A percentile compares a stretch with the other conserved stretches of the same genome.
phyloP scores from a whole-genome alignment of 1,140 invertebrate genomes.

The Bombus terrestris region DNA sequence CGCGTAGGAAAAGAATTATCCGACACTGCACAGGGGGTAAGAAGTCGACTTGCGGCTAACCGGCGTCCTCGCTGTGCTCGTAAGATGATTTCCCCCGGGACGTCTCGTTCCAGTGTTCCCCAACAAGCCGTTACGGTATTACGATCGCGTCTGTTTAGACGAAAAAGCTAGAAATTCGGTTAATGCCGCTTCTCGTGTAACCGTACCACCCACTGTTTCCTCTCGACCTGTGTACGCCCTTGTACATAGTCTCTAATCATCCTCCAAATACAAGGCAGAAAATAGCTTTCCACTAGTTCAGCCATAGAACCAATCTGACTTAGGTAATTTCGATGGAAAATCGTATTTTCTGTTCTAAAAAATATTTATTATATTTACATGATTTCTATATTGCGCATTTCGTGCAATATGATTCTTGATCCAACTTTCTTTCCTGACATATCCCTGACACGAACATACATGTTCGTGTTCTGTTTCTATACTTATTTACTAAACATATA shows the following conservation, averaged over 20 bases:
- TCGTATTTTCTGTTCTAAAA: background rate
- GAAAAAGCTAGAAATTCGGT: constrained; percentile 48
- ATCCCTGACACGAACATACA: too few relatives aligned
- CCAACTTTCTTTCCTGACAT: too few relatives aligned
- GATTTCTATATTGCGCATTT: too few relatives aligned
- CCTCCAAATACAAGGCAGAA: background rate
- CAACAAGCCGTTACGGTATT: constrained; percentile 50
- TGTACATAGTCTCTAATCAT: background rate
- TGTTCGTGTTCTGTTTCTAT: too few relatives aligned
- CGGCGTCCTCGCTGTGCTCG: constrained; percentile 16
- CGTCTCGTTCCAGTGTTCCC: constrained; percentile 14
- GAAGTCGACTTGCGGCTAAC: constrained; percentile 18
- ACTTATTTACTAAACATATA: too few relatives aligned
- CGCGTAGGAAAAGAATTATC: constrained; percentile 39
- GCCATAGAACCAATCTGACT: background rate
- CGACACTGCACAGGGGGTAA: constrained; percentile 4
- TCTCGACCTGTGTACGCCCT: background rate
- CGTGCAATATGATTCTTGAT: too few relatives aligned
- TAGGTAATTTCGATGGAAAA: too few relatives aligned
- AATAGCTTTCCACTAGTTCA: background rate
- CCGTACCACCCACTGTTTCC: background rate
- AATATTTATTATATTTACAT: too few relatives aligned
- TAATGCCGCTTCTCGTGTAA: background rate
- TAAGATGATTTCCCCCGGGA: constrained; percentile 61
- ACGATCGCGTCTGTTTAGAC: constrained; percentile 29